These are phyloP conservation scores for Brachionus rubens DNA, from an alignment of 1,140 invertebrate genomes.

Conservation along the genomic window DNA sequence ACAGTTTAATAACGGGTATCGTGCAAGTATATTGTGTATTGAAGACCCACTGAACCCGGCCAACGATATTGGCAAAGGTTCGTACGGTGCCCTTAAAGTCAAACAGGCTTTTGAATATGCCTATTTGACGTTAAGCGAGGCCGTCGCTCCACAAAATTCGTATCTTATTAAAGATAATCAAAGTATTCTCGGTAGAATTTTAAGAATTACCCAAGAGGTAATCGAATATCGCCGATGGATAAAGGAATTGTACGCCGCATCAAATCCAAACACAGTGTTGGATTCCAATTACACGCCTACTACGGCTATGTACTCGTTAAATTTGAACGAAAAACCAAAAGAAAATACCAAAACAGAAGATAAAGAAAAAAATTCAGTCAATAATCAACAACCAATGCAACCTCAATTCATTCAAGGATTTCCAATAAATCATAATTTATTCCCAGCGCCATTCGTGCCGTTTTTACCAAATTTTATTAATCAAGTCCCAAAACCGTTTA, in stretches of 20 bases:
- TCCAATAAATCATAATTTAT: slow-evolving; percentile 11
- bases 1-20: slow-evolving; percentile 86
- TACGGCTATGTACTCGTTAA: not conserved
- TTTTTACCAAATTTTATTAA: slow-evolving; percentile 4
- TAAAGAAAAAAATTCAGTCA: not conserved
- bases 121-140: slow-evolving; percentile 77
- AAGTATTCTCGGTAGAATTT: slow-evolving; percentile 39
- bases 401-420: slow-evolving; percentile 35
- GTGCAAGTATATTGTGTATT: slow-evolving; percentile 87
- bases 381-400: not conserved
- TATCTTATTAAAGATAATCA: slow-evolving; percentile 48
- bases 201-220: slow-evolving; percentile 26
- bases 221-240: slow-evolving; percentile 46
- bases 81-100: slow-evolving; percentile 82
- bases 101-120: slow-evolving; percentile 93
- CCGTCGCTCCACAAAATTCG: slow-evolving; percentile 63
- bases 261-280: not conserved
- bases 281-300: not conserved
- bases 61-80: slow-evolving; percentile 93
- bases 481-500: slow-evolving; percentile 6
- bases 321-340: not conserved
- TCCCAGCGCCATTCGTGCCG: slow-evolving; percentile 7
- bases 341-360: not conserved
- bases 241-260: not conserved
- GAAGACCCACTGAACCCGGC: slow-evolving; percentile 87